Conservation (phyloP, 2,113 vertebrate species). For the Phalacrocorax brasilianus region DNA sequence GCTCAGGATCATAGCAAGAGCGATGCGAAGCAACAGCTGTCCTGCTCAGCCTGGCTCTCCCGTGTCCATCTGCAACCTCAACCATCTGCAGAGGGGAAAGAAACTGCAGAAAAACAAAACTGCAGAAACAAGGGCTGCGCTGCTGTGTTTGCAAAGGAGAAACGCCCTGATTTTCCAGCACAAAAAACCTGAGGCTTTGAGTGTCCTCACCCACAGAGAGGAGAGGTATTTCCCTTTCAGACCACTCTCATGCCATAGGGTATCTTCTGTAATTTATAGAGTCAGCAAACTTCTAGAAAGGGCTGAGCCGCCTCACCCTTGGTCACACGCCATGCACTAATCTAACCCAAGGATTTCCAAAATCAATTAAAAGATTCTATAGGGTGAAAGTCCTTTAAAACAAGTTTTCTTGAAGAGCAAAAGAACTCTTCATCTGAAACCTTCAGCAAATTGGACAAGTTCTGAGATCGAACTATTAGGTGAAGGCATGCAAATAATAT, state of each 20-base stretch:
- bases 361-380: neutral
- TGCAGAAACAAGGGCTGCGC: too few relatives aligned
- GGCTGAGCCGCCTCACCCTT: neutral
- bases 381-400: neutral
- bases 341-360: neutral
- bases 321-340: accelerated
- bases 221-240: neutral
- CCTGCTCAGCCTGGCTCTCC: neutral
- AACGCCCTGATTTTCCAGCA: neutral
- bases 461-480: neutral
- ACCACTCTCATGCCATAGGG: too few relatives aligned
- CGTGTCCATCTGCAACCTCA: neutral
- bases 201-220: neutral
- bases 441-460: neutral
- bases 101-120: neutral
- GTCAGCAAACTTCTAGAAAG: neutral
- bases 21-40: neutral
- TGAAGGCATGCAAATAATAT: neutral
- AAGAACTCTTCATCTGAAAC: neutral
- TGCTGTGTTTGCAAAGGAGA: neutral
- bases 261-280: accelerated
- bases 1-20: neutral
- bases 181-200: neutral
- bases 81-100: neutral
- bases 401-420: neutral